A percentile compares a stretch with the other conserved stretches of the same genome.
These are phyloP conservation scores for Cephalopterus ornatus DNA, from an alignment of 2,113 vertebrate species.

Conservation along the genomic window DNA sequence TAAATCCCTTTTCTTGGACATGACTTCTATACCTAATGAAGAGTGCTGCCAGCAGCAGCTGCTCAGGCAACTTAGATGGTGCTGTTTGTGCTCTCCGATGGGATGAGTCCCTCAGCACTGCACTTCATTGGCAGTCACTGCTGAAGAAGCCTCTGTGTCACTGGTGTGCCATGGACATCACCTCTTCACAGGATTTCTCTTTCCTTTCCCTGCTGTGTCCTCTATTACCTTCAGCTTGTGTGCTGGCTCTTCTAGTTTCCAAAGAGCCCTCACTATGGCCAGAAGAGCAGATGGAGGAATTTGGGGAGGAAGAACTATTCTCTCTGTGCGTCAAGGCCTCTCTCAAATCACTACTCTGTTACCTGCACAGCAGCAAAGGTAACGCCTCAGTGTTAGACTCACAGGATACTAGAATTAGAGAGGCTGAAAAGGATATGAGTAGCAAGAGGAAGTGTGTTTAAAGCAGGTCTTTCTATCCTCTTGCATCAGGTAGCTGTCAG, in stretches of 20 bases:
- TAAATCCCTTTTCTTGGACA: background rate
- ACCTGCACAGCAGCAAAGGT: background rate
- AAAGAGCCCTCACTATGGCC: background rate
- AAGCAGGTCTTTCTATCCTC: background rate
- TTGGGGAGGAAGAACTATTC: background rate
- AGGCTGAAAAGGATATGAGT: background rate
- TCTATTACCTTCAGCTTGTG: background rate
- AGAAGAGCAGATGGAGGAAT: background rate
- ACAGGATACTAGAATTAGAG: background rate
- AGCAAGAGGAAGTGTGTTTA: background rate
- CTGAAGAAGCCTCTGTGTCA: background rate
- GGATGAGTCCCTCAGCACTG: background rate
- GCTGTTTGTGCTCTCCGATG: background rate
- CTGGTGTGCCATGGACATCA: background rate
- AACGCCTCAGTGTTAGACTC: background rate
- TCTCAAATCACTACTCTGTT: background rate
- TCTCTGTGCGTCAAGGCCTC: background rate
- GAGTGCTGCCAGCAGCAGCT: background rate
- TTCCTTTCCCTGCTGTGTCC: background rate
- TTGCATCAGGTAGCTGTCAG: background rate
- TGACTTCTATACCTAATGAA: background rate
- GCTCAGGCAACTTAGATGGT: background rate
- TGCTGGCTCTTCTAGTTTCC: background rate
- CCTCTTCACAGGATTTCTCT: background rate
- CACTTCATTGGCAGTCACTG: background rate